A percentile compares a stretch with the other conserved stretches of the same genome.
phyloP scores from a whole-genome alignment of 2,797 vertebrate genomes.

The Carcharodon carcharias region DNA sequence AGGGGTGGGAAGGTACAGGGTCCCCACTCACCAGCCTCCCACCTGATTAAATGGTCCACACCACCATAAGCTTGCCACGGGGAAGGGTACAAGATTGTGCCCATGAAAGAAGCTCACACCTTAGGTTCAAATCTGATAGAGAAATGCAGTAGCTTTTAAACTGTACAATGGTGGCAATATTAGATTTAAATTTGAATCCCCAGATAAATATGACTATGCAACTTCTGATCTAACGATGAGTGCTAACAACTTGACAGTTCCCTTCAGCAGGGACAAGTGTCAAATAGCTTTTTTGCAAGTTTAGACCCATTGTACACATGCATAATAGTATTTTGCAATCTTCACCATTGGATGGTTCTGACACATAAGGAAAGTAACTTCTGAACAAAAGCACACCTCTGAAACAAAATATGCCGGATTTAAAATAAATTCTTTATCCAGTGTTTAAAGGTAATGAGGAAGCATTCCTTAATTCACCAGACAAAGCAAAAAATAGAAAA shows the following conservation, averaged over 20 bases:
- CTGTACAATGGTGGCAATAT: background rate
- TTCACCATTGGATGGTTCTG: background rate
- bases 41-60: too few relatives aligned
- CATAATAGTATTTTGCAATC: background rate
- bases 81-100: too few relatives aligned
- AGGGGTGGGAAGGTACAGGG: too few relatives aligned
- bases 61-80: too few relatives aligned
- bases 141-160: background rate
- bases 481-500: background rate
- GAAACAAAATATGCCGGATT: background rate
- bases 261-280: background rate
- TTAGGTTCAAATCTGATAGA: background rate
- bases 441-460: background rate
- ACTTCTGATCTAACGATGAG: background rate
- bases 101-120: background rate
- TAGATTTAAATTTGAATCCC: background rate
- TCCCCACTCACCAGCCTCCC: too few relatives aligned
- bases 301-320: background rate
- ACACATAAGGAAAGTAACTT: background rate
- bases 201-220: background rate
- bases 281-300: background rate
- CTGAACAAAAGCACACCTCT: background rate
- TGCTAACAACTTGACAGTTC: background rate
- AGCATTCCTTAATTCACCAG: background rate
- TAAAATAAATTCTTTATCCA: background rate